phyloP scores from a whole-genome alignment of 2,888 invertebrate genomes.

The Athetis lepigone region DNA sequence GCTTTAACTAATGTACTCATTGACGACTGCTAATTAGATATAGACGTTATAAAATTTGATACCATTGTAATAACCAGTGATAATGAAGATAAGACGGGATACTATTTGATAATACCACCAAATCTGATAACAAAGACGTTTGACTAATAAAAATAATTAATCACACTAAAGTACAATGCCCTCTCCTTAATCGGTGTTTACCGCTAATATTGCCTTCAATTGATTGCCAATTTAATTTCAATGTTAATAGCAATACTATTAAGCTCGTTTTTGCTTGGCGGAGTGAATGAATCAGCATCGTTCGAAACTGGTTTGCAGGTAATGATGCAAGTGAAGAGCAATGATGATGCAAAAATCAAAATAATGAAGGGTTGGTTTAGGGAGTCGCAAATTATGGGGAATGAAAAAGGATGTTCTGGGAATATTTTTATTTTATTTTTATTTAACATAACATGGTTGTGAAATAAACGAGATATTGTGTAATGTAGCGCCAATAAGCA shows the following conservation, averaged over 20 bases:
- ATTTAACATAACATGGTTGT: not conserved
- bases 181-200: not conserved
- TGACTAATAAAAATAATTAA: not conserved
- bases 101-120: not conserved
- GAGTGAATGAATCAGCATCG: not conserved
- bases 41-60: no score
- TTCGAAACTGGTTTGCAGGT: slow-evolving; percentile 24
- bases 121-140: not conserved
- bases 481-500: slow-evolving; percentile 15
- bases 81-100: not conserved
- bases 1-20: no score
- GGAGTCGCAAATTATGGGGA: not conserved
- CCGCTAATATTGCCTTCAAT: no score
- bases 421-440: not conserved
- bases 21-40: no score
- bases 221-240: not conserved
- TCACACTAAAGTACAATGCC: slow-evolving; percentile 11
- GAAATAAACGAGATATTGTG: slow-evolving; percentile 13
- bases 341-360: slow-evolving; percentile 21
- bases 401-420: not conserved
- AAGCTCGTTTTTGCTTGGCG: not conserved
- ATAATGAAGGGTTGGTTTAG: not conserved
- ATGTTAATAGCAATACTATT: not conserved
- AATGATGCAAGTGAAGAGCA: slow-evolving; percentile 16
- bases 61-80: not conserved